These are phyloP conservation scores for Pelochelys cantorii DNA, from an alignment of 2,797 vertebrate genomes.

Conservation along the genomic window DNA sequence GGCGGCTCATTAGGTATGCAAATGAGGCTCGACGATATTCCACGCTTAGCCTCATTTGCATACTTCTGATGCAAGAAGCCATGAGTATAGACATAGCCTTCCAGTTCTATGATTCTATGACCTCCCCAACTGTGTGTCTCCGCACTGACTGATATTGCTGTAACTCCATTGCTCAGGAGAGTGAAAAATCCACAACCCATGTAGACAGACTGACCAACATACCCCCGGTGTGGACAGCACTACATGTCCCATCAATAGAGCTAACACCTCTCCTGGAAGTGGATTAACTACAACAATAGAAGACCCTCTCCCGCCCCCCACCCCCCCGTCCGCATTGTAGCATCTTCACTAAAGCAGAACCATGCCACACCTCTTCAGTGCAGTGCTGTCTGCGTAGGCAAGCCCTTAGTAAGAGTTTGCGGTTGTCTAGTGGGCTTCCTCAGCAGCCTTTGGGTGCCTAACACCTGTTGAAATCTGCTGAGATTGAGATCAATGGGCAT, in stretches of 20 bases:
- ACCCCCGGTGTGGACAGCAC: neutral
- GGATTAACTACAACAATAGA: neutral
- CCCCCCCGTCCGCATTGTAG: neutral
- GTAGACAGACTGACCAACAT: neutral
- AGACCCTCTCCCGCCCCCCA: no score
- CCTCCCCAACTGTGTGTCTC: neutral
- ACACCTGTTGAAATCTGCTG: neutral
- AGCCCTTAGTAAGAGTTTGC: neutral
- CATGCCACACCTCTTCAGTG: no score
- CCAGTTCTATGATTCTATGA: no score
- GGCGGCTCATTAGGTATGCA: no score
- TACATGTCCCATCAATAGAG: no score
- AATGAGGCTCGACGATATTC: no score
- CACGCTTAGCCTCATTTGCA: no score
- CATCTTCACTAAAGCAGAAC: neutral
- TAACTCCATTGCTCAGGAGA: no score
- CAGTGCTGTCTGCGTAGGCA: neutral
- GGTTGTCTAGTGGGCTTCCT: neutral
- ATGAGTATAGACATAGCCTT: no score
- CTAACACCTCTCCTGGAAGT: no score
- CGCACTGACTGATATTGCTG: neutral
- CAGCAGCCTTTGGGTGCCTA: neutral
- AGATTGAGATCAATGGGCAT: neutral
- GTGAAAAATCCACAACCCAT: no score
- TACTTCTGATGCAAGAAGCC: no score